phyloP scores from a whole-genome alignment of 2,888 invertebrate species.

The Idaea aversata region DNA sequence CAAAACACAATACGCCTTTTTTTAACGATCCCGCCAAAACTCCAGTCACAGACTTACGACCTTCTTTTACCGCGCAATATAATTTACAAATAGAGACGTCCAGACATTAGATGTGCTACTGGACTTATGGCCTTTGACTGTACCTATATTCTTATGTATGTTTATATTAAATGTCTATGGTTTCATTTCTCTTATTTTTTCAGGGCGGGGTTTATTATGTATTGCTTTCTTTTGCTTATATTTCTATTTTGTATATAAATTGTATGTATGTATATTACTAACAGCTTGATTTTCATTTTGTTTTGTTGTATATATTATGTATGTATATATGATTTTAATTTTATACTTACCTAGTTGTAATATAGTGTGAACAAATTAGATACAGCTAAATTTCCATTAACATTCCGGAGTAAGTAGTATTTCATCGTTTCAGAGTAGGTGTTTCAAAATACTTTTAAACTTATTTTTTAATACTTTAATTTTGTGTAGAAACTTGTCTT shows the following conservation, averaged over 20 bases:
- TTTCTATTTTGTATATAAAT: background rate
- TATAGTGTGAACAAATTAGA: background rate
- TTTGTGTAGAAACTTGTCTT: too few relatives aligned
- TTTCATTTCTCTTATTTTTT: slow-evolving; percentile 19
- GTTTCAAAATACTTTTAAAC: too few relatives aligned
- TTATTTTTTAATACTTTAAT: too few relatives aligned
- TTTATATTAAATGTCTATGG: slow-evolving; percentile 8
- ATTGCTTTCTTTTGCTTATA: slow-evolving; percentile 11
- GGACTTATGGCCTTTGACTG: background rate
- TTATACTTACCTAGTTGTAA: slow-evolving; percentile 12
- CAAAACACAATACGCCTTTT: too few relatives aligned
- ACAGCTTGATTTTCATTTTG: slow-evolving; percentile 29
- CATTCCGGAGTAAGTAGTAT: background rate
- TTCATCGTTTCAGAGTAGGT: background rate
- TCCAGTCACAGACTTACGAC: too few relatives aligned
- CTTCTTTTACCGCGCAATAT: too few relatives aligned
- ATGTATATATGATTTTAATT: slow-evolving; percentile 14
- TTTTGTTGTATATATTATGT: slow-evolving; percentile 25
- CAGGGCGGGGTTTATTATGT: slow-evolving; percentile 28
- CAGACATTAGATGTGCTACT: background rate
- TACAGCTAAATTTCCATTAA: background rate
- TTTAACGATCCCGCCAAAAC: too few relatives aligned
- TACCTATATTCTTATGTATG: slow-evolving; percentile 5
- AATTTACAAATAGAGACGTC: too few relatives aligned
- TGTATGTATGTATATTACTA: slow-evolving; percentile 25